phyloP scores from a whole-genome alignment of 2,113 vertebrate species.

The Xiphorhynchus elegans region DNA sequence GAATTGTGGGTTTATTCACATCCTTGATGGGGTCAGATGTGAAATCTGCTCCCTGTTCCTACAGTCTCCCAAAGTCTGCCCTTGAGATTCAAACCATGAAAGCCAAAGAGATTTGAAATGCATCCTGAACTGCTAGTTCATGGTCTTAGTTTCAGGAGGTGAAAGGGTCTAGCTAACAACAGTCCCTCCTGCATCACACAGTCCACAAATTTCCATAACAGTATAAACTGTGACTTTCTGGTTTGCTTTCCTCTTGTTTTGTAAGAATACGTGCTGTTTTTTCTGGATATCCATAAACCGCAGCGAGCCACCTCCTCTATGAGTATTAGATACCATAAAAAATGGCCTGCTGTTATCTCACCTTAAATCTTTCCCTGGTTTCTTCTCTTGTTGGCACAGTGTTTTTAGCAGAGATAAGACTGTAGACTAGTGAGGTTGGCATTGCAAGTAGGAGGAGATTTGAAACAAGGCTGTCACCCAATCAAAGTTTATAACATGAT shows the following conservation, averaged over 20 bases:
- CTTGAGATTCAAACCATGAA: neutral
- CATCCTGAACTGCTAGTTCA: neutral
- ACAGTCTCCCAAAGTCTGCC: neutral
- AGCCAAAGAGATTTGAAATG: neutral
- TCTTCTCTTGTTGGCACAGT: neutral
- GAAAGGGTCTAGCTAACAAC: neutral
- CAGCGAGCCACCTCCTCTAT: neutral
- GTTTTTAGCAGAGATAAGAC: neutral
- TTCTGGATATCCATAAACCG: neutral
- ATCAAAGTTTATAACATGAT: neutral
- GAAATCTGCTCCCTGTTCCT: neutral
- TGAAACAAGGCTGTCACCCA: neutral
- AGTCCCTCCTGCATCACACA: neutral
- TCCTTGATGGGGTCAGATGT: neutral
- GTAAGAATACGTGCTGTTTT: neutral
- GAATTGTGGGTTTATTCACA: neutral
- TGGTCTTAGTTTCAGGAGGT: neutral
- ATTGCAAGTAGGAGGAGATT: neutral
- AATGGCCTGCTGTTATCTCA: neutral
- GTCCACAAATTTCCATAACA: neutral
- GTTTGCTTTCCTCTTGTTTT: neutral
- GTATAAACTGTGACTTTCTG: neutral
- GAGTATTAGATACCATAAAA: neutral
- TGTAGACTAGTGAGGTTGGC: neutral
- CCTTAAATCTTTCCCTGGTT: neutral